A percentile compares a stretch with the other conserved stretches of the same genome.
These are phyloP conservation scores for Erebia ligea DNA, from an alignment of 2,888 invertebrate species.

Conservation along the genomic window DNA sequence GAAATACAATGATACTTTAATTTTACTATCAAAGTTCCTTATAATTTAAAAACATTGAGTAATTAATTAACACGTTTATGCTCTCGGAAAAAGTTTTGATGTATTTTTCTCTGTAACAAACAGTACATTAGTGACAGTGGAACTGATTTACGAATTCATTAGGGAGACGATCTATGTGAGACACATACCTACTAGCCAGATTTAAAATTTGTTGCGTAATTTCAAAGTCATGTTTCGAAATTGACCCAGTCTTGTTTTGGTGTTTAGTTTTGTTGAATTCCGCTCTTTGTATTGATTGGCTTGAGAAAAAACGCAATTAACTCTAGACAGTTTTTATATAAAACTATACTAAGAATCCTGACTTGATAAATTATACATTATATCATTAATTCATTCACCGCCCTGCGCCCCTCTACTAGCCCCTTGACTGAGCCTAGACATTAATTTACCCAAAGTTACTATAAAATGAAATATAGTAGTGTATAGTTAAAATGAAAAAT, in stretches of 20 bases:
- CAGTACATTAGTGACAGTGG: constrained; percentile 30
- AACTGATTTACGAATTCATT: constrained; percentile 37
- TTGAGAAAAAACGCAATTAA: no score
- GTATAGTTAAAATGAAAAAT: neutral
- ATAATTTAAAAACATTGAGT: neutral
- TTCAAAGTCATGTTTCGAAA: neutral
- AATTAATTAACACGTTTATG: constrained; percentile 15
- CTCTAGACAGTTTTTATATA: no score
- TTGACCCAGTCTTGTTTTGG: neutral
- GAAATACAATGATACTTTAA: no score
- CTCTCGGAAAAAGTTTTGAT: constrained; percentile 26
- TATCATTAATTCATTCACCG: no score
- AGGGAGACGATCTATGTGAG: constrained; percentile 27
- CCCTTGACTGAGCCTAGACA: no score
- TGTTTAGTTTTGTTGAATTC: neutral
- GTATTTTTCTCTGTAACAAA: constrained; percentile 21
- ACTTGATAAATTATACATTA: no score
- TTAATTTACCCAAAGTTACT: neutral
- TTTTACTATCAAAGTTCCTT: neutral
- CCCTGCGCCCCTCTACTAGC: no score
- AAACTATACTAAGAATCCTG: no score
- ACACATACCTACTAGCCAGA: constrained; percentile 21
- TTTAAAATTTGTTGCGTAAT: constrained; percentile 24
- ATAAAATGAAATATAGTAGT: neutral
- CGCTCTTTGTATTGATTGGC: neutral